Evolutionary conservation across 30 jellyfish, hydroid and myxozoan genomes (phyloP), one percentile per base, ranked within the genome.

Genomic region (Hydractinia echinata): DNA sequence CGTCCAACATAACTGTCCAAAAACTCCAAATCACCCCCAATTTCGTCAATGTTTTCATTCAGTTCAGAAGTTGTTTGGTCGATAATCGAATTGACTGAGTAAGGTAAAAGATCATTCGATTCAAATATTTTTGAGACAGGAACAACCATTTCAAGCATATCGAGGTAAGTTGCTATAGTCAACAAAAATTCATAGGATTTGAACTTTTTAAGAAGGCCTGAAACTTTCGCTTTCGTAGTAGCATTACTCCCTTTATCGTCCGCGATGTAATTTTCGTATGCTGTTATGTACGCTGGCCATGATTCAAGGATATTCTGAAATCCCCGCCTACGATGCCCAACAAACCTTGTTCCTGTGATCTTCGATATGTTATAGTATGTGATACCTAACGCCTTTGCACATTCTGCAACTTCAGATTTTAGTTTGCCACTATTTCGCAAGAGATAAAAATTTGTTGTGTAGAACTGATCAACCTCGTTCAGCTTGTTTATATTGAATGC

Each of bases 221-320:
- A 30, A 30, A 30, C 44, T 30, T 30, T 30, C 44, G 44, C 44
- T 30, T 30, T 30, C 44, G 72, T 51, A 73, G 14, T 83, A 13
- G 91, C 91, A 72, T 56, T 72, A 53, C 72, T 61, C 7, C 89
- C 86, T 51, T 70, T 82, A 39, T 62, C 66, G 58, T 58, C 87
- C 48, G 88, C 88, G 11, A 21, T 49, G 54, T 66, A 73, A 68
- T 81, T 81, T 54, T 81, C 88, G 69, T 81, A 81, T 10, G 86
- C 88, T 61, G 70, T 66, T 30, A 81, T 66, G 85, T 66, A 81
- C 21, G 88, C 88, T 67, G 88, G 87, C 88, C 87, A 81, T 18
- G 85, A 66, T 68, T 66, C 85, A 20, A 81, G n/a, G 55, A 81
- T 51, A 52, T 58, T 76, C 85, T 81, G 53, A 54, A 81, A 68